Evolutionary conservation across 2,888 invertebrate species (phyloP).

Genomic region (Aspidiotus destructor): DNA sequence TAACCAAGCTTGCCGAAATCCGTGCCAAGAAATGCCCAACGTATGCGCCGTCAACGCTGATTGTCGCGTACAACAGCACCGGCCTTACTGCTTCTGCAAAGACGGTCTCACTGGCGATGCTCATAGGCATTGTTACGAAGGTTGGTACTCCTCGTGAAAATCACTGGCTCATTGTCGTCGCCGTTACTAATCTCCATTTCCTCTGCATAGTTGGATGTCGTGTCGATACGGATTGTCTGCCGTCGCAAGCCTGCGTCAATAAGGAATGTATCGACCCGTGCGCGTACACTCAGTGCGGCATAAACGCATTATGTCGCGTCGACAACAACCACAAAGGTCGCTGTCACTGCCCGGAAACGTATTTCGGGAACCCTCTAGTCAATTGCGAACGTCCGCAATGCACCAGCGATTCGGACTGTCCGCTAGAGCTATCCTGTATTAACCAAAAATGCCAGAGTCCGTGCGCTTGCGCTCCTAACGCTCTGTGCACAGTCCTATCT

Average conservation of each 20-base stretch:
- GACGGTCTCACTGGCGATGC: conserved; percentile 78
- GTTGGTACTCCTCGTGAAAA: conserved; percentile 43
- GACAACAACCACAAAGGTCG: conserved; percentile 66
- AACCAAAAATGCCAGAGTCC: conserved; percentile 72
- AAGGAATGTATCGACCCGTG: conserved; percentile 73
- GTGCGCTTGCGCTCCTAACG: conserved; percentile 69
- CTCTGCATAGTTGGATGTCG: conserved; percentile 62
- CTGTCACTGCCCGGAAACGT: conserved; percentile 66
- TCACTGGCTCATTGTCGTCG: not conserved
- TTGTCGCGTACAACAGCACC: conserved; percentile 66
- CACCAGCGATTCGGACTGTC: conserved; percentile 60
- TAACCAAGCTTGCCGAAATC: conserved; percentile 61
- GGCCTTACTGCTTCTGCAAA: conserved; percentile 71
- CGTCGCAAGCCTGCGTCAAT: conserved; percentile 71
- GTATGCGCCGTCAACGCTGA: conserved; percentile 69
- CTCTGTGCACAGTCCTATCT: conserved; percentile 62
- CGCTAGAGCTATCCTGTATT: conserved; percentile 66
- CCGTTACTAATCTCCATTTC: not conserved
- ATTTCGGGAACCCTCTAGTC: conserved; percentile 65
- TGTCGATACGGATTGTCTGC: conserved; percentile 71
- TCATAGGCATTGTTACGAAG: conserved; percentile 63
- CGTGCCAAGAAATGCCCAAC: conserved; percentile 55
- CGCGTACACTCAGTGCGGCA: conserved; percentile 65
- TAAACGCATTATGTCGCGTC: conserved; percentile 64
- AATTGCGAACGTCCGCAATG: conserved; percentile 35